A percentile compares a stretch with the other conserved stretches of the same genome.
phyloP scores from a whole-genome alignment of 2,113 vertebrate genomes.

The Antechinus stuartii region DNA sequence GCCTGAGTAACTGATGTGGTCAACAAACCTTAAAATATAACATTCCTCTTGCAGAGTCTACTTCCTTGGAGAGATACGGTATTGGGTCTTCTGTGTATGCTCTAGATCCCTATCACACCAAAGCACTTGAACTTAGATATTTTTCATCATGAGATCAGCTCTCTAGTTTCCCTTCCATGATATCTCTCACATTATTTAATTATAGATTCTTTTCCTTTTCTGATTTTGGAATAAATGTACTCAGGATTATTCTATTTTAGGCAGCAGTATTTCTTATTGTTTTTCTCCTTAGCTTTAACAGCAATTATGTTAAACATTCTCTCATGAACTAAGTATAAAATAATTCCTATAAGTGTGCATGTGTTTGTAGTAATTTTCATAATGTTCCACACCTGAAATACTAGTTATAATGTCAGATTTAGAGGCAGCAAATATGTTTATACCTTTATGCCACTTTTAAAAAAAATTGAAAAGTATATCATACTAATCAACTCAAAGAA shows the following conservation, averaged over 20 bases:
- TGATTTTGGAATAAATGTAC: neutral
- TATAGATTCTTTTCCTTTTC: neutral
- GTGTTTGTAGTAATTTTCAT: neutral
- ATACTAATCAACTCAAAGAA: neutral
- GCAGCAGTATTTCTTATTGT: neutral
- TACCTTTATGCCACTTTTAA: neutral
- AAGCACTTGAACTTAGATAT: neutral
- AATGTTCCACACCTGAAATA: neutral
- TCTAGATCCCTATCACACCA: neutral
- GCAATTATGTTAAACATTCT: neutral
- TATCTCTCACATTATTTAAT: neutral
- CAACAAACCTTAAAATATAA: neutral
- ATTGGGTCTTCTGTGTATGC: neutral
- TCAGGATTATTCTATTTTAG: conserved; percentile 34
- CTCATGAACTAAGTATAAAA: neutral
- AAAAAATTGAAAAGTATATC: neutral
- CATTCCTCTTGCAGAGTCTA: neutral
- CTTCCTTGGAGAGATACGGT: neutral
- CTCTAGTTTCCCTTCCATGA: neutral
- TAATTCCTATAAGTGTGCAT: neutral
- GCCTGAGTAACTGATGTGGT: neutral
- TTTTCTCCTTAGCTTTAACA: neutral
- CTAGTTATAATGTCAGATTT: accelerated
- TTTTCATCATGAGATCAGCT: neutral
- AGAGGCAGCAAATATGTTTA: neutral